phyloP scores from a whole-genome alignment of 2,797 vertebrate species.

The Benthosema pterotum region DNA sequence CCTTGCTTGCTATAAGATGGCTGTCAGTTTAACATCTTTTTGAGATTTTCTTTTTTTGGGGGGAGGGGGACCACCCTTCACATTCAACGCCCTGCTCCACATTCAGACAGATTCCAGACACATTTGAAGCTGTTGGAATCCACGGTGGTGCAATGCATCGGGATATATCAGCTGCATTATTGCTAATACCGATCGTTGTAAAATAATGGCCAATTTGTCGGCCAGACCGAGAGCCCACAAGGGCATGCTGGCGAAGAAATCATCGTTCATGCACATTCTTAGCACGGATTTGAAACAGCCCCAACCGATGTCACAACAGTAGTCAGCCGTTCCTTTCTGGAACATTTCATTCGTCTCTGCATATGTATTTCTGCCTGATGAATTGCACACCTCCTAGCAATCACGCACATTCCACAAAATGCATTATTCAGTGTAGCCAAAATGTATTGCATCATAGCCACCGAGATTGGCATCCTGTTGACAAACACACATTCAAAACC shows the following conservation, averaged over 20 bases:
- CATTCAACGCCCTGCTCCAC: slow-evolving; percentile 11
- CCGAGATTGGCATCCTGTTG: slow-evolving; percentile 33
- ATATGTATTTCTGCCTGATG: not conserved
- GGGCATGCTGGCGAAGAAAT: no score
- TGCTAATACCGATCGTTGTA: no score
- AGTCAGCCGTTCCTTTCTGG: no score
- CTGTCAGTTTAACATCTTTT: slow-evolving; percentile 43
- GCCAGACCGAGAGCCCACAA: no score
- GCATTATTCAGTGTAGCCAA: slow-evolving; percentile 57
- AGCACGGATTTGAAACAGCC: no score
- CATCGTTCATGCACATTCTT: no score
- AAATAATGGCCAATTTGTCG: no score
- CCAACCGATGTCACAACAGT: no score
- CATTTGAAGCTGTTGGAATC: not conserved
- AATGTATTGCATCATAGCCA: slow-evolving; percentile 44
- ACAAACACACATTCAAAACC: slow-evolving; percentile 42
- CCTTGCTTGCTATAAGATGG: slow-evolving; percentile 13
- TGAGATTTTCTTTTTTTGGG: slow-evolving; percentile 45
- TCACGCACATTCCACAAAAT: slow-evolving; percentile 4
- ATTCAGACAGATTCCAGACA: slow-evolving; percentile 15
- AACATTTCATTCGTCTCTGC: not conserved
- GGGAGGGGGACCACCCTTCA: slow-evolving; percentile 13
- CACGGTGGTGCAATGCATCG: no score
- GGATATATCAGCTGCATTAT: no score
- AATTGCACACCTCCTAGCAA: slow-evolving; percentile 7